phyloP scores from a whole-genome alignment of 1,140 invertebrate species.

The Eumaeus atala region DNA sequence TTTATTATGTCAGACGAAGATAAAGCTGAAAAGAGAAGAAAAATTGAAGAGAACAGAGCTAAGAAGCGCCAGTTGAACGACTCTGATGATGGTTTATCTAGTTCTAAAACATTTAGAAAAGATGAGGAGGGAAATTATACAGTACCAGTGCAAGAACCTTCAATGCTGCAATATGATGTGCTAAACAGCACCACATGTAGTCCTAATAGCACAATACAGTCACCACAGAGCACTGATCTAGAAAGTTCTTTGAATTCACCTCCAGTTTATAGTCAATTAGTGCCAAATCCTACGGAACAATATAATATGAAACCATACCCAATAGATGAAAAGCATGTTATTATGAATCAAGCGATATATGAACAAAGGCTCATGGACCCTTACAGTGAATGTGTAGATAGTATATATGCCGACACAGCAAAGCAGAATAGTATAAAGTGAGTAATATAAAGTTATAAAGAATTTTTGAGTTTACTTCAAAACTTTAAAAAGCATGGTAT shows the following conservation, averaged over 20 bases:
- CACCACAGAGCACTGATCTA: constrained; percentile 46
- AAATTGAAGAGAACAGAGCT: constrained; percentile 93
- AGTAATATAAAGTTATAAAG: constrained; percentile 15
- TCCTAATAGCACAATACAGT: constrained; percentile 56
- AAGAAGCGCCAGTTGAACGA: constrained; percentile 74
- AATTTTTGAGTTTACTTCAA: too few species aligned
- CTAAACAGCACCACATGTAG: constrained; percentile 64
- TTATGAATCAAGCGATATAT: constrained; percentile 40
- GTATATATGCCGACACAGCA: constrained; percentile 37
- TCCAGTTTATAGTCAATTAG: constrained; percentile 40
- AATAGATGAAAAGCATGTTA: constrained; percentile 50
- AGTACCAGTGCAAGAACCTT: constrained; percentile 32
- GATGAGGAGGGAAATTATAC: constrained; percentile 43
- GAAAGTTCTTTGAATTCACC: constrained; percentile 50
- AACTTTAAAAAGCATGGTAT: too few species aligned
- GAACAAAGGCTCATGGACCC: constrained; percentile 43
- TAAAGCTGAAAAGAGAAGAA: constrained; percentile 90
- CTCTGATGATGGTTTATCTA: constrained; percentile 56
- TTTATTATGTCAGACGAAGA: constrained; percentile 98
- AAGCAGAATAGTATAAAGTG: constrained; percentile 65
- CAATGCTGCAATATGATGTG: constrained; percentile 48
- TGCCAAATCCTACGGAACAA: constrained; percentile 39
- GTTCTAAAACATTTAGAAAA: constrained; percentile 58
- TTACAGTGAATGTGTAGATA: constrained; percentile 50
- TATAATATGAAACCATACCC: constrained; percentile 52